Evolutionary conservation across 2,888 invertebrate species (phyloP).

Genomic region (Drosophila meridionalis): DNA sequence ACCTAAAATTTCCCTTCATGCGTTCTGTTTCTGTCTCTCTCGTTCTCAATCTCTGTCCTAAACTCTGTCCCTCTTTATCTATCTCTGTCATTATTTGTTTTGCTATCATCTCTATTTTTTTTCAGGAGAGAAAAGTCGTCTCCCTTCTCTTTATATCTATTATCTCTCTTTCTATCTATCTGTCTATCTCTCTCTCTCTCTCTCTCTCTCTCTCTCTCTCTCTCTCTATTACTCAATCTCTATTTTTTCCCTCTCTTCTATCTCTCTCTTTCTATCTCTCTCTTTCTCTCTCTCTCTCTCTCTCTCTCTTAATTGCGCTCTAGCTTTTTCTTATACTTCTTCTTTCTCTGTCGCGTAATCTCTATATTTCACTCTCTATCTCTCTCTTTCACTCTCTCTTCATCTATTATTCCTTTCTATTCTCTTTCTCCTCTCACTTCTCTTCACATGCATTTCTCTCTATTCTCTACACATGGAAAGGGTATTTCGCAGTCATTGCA

Average conservation of each 20-base stretch:
- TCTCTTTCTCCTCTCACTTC: too few relatives aligned
- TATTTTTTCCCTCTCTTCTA: neutral
- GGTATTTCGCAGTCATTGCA: slow-evolving; percentile 11
- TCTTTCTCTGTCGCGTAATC: neutral
- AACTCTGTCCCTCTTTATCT: neutral
- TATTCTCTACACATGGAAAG: slow-evolving; percentile 3
- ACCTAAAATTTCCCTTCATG: neutral
- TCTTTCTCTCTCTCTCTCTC: neutral
- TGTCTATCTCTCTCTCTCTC: fast-evolving
- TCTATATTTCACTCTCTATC: neutral
- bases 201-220: neutral
- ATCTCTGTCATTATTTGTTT: neutral
- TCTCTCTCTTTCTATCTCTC: neutral
- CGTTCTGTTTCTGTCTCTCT: neutral
- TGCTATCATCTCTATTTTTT: neutral
- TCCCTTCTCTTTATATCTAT: neutral
- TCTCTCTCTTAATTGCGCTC: too few relatives aligned
- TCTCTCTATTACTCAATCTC: neutral
- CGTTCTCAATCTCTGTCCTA: neutral
- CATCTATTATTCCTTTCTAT: neutral
- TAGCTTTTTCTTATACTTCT: too few relatives aligned
- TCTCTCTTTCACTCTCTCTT: neutral
- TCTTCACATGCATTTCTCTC: too few relatives aligned
- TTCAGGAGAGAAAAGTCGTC: neutral
- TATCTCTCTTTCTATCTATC: neutral